phyloP scores from a whole-genome alignment of 2,888 invertebrate species.

The Drosophila mulleri region DNA sequence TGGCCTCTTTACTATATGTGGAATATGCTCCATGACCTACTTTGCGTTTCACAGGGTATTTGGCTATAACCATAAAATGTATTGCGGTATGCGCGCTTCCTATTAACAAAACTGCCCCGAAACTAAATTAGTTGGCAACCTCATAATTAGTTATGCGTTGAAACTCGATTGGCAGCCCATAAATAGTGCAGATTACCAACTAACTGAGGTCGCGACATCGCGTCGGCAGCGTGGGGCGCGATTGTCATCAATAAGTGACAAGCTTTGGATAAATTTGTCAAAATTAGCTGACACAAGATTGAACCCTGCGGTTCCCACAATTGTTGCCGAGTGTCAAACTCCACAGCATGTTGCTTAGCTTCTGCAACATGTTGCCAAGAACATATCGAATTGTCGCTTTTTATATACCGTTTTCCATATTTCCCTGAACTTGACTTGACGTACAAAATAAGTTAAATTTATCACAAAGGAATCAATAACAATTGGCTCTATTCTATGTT shows the following conservation, averaged over 20 bases:
- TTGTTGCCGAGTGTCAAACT: not conserved
- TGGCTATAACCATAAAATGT: slow-evolving; percentile 36
- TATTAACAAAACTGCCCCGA: slow-evolving; percentile 50
- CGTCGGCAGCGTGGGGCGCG: slow-evolving; percentile 10
- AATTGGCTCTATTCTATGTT: too few species aligned
- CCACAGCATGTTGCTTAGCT: slow-evolving; percentile 7
- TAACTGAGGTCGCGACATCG: slow-evolving; percentile 1
- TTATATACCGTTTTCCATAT: too few species aligned
- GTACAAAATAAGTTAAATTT: too few species aligned
- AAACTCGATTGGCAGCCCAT: slow-evolving; percentile 63
- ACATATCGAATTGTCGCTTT: too few species aligned
- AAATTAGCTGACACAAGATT: slow-evolving; percentile 71
- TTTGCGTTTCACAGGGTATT: slow-evolving; percentile 9
- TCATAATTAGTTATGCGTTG: slow-evolving; percentile 74
- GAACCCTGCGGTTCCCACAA: slow-evolving; percentile 56
- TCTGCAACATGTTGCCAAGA: slow-evolving; percentile 26
- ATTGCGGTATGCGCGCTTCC: slow-evolving; percentile 44
- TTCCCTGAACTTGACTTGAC: too few species aligned
- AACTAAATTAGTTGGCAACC: slow-evolving; percentile 70
- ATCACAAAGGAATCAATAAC: too few species aligned
- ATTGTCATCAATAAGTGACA: slow-evolving; percentile 73
- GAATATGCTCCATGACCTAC: not conserved
- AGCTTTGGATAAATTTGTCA: slow-evolving; percentile 71
- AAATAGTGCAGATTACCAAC: slow-evolving; percentile 36
- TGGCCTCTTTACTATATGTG: not conserved